Percentiles rank a stretch among this genome's conserved stretches.
phyloP scores from a whole-genome alignment of 1,140 invertebrate species.

The Drosophila auraria region DNA sequence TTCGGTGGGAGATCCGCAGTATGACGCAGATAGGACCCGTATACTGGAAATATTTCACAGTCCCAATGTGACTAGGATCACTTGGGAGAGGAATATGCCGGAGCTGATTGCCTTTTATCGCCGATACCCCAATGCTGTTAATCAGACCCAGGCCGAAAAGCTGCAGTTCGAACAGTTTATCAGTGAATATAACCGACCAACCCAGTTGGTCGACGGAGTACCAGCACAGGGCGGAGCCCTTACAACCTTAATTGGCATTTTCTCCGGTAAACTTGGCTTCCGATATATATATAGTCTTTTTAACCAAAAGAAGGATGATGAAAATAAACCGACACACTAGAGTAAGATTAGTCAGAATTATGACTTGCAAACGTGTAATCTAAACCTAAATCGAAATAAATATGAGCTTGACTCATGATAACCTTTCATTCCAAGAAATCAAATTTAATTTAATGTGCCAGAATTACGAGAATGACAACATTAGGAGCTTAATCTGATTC shows the following conservation, averaged over 20 bases:
- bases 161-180: slow-evolving; percentile 15
- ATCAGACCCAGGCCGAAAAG: neutral
- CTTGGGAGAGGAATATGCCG: neutral
- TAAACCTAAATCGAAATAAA: neutral
- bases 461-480: neutral
- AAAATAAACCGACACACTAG: no score
- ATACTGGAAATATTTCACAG: slow-evolving; percentile 5
- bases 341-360: neutral
- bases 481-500: neutral
- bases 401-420: neutral
- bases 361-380: neutral
- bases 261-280: slow-evolving; percentile 1
- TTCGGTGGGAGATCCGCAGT: neutral
- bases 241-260: neutral
- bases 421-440: neutral
- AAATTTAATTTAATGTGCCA: no score
- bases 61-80: neutral
- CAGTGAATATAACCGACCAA: neutral
- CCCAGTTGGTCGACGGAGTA: slow-evolving; percentile 5
- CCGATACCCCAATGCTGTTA: slow-evolving; percentile 12
- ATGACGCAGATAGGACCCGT: neutral
- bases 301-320: neutral
- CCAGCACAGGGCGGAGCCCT: slow-evolving; percentile 5
- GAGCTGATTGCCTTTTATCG: slow-evolving; percentile 12
- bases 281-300: neutral